These are phyloP conservation scores for Listronotus oregonensis DNA, from an alignment of 1,140 invertebrate species.

Conservation along the genomic window DNA sequence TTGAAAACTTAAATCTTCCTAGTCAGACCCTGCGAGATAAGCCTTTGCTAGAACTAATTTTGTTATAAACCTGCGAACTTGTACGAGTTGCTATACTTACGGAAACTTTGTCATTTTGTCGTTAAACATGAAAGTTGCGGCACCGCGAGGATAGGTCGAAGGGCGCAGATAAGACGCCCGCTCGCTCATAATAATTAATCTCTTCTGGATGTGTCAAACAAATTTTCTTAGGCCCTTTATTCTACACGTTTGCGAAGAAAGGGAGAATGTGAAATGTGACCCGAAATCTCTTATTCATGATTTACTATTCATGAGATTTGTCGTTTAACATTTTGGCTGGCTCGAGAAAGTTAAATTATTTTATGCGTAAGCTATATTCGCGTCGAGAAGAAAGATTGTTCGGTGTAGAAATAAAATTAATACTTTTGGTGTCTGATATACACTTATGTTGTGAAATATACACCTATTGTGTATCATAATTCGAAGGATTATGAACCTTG, in stretches of 20 bases:
- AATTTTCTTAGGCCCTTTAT: conserved; percentile 27
- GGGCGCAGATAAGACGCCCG: conserved; percentile 21
- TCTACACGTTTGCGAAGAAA: conserved; percentile 4
- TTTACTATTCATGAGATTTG: conserved; percentile 12
- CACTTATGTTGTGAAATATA: no score
- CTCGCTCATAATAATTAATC: conserved; percentile 31
- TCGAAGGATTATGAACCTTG: no score
- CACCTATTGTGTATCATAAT: no score
- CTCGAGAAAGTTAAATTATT: conserved; percentile 7
- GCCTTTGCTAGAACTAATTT: conserved; percentile 16
- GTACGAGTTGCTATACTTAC: conserved; percentile 11
- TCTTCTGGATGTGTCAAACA: conserved; percentile 31
- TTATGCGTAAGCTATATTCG: background rate
- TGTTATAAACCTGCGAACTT: conserved; percentile 26
- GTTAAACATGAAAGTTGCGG: conserved; percentile 30
- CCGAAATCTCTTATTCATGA: conserved; percentile 27
- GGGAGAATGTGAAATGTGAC: conserved; percentile 17
- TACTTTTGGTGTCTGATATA: no score
- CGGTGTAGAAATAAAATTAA: no score
- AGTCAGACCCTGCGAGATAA: background rate
- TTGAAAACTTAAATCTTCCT: background rate
- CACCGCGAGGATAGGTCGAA: conserved; percentile 22
- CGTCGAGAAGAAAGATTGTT: no score
- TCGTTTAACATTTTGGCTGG: conserved; percentile 17
- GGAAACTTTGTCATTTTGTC: conserved; percentile 34